A percentile compares a stretch with the other conserved stretches of the same genome.
Evolutionary conservation across 1,140 invertebrate species (phyloP).

Genomic region (Drosophila ogumai): DNA sequence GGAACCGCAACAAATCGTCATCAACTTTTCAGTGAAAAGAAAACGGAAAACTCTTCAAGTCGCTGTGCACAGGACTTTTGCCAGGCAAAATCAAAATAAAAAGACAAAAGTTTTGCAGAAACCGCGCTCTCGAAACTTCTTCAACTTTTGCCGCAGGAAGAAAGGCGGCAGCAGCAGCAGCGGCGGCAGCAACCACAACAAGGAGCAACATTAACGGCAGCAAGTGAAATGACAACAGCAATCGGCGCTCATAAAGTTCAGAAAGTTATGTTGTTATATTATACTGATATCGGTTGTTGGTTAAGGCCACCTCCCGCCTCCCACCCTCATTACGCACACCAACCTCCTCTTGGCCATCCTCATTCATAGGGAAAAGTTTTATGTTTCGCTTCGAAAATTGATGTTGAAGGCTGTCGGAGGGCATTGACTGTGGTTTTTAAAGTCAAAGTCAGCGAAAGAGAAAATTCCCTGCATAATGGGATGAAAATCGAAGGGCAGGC

Average conservation of each 20-base stretch:
- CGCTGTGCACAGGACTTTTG: slow-evolving; percentile 22
- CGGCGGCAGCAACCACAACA: slow-evolving; percentile 21
- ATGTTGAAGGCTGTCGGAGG: slow-evolving; percentile 31
- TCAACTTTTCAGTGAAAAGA: slow-evolving; percentile 46
- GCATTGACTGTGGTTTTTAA: slow-evolving; percentile 39
- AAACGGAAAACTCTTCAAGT: slow-evolving; percentile 43
- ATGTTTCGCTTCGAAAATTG: slow-evolving; percentile 47
- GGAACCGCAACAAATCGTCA: slow-evolving; percentile 38
- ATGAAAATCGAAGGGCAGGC: slow-evolving; percentile 8
- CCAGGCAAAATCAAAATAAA: slow-evolving; percentile 62
- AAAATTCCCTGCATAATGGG: slow-evolving; percentile 22
- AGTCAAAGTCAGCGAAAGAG: slow-evolving; percentile 18
- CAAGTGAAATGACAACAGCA: slow-evolving; percentile 62
- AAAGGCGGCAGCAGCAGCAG: slow-evolving; percentile 22
- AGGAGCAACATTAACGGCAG: slow-evolving; percentile 49
- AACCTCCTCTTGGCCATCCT: slow-evolving; percentile 13
- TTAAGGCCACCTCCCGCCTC: slow-evolving; percentile 15
- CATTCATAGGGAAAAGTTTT: slow-evolving; percentile 49
- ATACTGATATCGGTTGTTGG: slow-evolving; percentile 59
- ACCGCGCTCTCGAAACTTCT: slow-evolving; percentile 62
- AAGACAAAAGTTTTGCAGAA: slow-evolving; percentile 62
- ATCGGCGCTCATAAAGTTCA: slow-evolving; percentile 62
- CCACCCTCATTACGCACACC: slow-evolving; percentile 8
- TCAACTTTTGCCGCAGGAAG: slow-evolving; percentile 56
- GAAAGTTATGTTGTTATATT: slow-evolving; percentile 62